phyloP scores from a whole-genome alignment of 2,113 vertebrate genomes.

The Hydrochoerus hydrochaeris region DNA sequence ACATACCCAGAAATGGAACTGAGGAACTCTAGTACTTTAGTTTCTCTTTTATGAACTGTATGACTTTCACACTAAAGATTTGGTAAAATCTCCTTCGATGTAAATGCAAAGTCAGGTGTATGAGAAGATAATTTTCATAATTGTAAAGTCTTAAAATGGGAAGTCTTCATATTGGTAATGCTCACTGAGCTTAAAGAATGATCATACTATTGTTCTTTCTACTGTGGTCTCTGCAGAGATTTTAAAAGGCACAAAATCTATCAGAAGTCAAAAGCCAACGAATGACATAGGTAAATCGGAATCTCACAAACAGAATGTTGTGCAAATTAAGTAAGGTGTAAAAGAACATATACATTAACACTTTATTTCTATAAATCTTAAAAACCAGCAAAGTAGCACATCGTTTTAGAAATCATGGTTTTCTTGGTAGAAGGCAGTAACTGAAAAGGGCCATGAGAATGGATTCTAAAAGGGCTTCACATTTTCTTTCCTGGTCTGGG shows the following conservation, averaged over 20 bases:
- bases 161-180: conserved; percentile 21
- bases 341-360: not conserved
- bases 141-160: conserved; percentile 33
- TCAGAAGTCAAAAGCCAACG: not conserved
- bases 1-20: not conserved
- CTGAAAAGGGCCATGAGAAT: not conserved
- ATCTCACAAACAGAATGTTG: conserved; percentile 20
- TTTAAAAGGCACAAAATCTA: not conserved
- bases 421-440: not conserved
- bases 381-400: not conserved
- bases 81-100: conserved; percentile 37
- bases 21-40: not conserved
- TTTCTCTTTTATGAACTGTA: conserved; percentile 17
- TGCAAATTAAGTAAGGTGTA: not conserved
- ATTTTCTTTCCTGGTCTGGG: not conserved
- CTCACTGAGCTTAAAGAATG: not conserved
- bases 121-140: conserved; percentile 34
- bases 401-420: conserved; percentile 5
- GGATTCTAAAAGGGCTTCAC: not conserved
- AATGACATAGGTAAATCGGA: not conserved
- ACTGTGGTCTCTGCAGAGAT: not conserved
- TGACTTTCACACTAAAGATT: conserved; percentile 36
- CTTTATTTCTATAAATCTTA: conserved; percentile 39
- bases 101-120: conserved; percentile 21
- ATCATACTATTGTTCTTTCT: not conserved